Conservation (phyloP, 1,140 invertebrate species). For the Elymnias hypermnestra region DNA sequence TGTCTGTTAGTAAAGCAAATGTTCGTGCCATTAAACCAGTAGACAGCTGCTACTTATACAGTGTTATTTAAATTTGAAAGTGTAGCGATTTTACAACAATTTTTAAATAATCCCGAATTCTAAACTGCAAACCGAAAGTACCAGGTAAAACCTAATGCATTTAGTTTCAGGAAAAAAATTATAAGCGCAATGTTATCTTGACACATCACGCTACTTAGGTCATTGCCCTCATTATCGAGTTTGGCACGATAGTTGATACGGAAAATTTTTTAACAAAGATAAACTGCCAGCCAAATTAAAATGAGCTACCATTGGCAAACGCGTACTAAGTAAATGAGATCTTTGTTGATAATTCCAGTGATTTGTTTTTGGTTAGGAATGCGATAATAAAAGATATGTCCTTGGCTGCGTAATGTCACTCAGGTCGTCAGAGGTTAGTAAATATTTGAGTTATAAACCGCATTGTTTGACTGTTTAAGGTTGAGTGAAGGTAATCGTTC, state of each 20-base stretch:
- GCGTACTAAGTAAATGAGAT: background rate
- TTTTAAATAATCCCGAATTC: no score
- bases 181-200: constrained; percentile 32
- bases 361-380: constrained; percentile 22
- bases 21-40: no score
- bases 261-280: constrained; percentile 60
- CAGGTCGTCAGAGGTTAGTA: constrained; percentile 34
- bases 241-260: constrained; percentile 59
- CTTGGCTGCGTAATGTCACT: constrained; percentile 30
- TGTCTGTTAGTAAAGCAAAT: no score
- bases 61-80: no score
- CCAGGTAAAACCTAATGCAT: constrained; percentile 6
- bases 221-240: constrained; percentile 60
- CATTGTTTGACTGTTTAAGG: constrained; percentile 1
- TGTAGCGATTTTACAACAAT: no score
- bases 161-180: constrained; percentile 18
- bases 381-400: constrained; percentile 20
- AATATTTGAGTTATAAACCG: background rate
- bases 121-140: background rate
- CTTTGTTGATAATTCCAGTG: constrained; percentile 7
- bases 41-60: no score
- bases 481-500: background rate
- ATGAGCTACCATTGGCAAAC: constrained; percentile 19
- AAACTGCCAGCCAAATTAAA: constrained; percentile 35
- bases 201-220: constrained; percentile 52